Evolutionary conservation across 2,888 invertebrate genomes (phyloP).

Genomic region (Alloplasta piceator): DNA sequence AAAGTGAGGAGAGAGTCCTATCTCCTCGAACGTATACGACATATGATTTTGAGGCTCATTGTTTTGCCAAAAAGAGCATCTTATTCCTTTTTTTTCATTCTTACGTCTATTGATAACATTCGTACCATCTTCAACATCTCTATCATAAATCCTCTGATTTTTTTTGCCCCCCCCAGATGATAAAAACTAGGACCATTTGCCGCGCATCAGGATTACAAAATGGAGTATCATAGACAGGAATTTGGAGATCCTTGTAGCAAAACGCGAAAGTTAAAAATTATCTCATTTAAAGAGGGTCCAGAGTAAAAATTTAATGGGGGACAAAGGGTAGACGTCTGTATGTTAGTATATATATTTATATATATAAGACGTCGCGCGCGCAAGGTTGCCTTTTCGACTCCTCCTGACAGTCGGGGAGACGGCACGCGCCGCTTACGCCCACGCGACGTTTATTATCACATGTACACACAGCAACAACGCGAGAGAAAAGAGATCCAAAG

Average conservation of each 20-base stretch:
- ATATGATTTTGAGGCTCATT: constrained; percentile 54
- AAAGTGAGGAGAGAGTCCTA: not conserved
- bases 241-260: not conserved
- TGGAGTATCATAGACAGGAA: constrained; percentile 15
- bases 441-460: constrained; percentile 57
- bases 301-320: constrained; percentile 12
- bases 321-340: constrained; percentile 32
- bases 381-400: constrained; percentile 68
- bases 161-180: not conserved
- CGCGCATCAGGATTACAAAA: constrained; percentile 16
- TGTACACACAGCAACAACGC: constrained; percentile 3
- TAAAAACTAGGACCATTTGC: constrained; percentile 6
- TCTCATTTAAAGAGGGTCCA: not conserved
- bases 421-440: constrained; percentile 71
- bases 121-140: too few species aligned
- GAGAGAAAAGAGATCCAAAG: not conserved
- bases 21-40: constrained; percentile 7
- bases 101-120: too few species aligned
- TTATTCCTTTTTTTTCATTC: too few species aligned
- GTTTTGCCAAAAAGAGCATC: constrained; percentile 9
- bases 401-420: constrained; percentile 74
- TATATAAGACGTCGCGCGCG: constrained; percentile 65
- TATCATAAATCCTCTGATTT: not conserved
- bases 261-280: constrained; percentile 1
- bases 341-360: too few species aligned